These are phyloP conservation scores for Cochlearius cochlearius DNA, from an alignment of 2,113 vertebrate species.

Conservation along the genomic window DNA sequence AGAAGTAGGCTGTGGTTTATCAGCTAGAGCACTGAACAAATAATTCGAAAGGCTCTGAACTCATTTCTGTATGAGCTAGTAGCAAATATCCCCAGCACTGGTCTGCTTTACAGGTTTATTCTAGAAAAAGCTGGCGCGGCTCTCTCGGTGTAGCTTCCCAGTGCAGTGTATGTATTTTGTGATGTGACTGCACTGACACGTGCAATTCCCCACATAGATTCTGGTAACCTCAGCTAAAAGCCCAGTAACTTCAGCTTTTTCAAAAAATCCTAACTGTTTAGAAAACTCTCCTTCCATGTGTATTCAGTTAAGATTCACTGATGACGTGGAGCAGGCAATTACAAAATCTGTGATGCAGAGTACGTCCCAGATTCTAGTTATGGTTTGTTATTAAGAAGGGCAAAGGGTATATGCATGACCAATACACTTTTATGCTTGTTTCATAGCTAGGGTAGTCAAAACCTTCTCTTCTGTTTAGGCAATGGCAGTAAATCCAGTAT, in stretches of 20 bases:
- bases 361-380: not conserved
- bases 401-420: not conserved
- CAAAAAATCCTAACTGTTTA: conserved; percentile 44
- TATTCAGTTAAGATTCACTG: conserved; percentile 60
- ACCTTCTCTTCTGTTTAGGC: not conserved
- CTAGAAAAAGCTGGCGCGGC: not conserved
- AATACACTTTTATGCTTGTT: not conserved
- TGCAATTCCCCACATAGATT: not conserved
- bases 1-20: conserved; percentile 63
- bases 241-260: conserved; percentile 31
- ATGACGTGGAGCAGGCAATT: conserved; percentile 27
- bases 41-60: conserved; percentile 45
- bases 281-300: conserved; percentile 30
- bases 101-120: conserved; percentile 22
- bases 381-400: not conserved
- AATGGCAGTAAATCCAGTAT: not conserved
- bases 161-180: not conserved
- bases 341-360: not conserved
- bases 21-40: conserved; percentile 41
- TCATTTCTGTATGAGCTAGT: conserved; percentile 28
- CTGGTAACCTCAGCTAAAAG: conserved; percentile 2
- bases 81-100: conserved; percentile 19
- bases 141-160: not conserved
- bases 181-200: not conserved
- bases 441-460: not conserved